Conservation (phyloP, 2,797 vertebrate genomes). For the Myotis findleyi region DNA sequence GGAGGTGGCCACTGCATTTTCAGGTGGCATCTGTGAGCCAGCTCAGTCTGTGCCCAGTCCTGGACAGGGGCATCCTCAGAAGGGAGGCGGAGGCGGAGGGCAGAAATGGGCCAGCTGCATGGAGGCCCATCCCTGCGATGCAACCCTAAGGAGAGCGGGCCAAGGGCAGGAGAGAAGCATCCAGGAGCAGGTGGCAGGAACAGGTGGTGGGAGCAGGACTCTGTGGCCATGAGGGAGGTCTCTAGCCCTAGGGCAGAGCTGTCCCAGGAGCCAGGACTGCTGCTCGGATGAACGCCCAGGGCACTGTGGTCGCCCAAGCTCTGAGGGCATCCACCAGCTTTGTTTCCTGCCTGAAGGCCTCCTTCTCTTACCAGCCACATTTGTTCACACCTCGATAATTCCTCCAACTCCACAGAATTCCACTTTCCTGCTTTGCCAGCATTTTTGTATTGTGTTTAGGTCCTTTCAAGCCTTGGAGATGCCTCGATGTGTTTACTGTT, state of each 20-base stretch:
- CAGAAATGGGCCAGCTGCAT: not conserved
- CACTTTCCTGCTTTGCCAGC: conserved; percentile 51
- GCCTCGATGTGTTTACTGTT: not conserved
- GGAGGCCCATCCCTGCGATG: rapidly evolving
- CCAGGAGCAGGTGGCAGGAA: not conserved
- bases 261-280: not conserved
- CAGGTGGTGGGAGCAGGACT: not conserved
- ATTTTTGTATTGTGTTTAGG: not conserved
- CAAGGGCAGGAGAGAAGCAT: not conserved
- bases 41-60: not conserved
- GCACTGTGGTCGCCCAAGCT: rapidly evolving
- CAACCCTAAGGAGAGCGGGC: rapidly evolving
- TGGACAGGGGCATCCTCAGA: not conserved
- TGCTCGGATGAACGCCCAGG: not conserved
- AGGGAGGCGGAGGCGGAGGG: not conserved
- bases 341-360: not conserved
- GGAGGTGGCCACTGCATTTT: no score
- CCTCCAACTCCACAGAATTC: not conserved
- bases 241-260: not conserved
- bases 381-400: not conserved
- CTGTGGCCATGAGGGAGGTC: rapidly evolving
- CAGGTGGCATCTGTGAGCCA: not conserved
- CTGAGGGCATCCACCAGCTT: rapidly evolving
- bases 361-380: not conserved
- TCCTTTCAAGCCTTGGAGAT: not conserved